Percentiles rank a stretch among this genome's conserved stretches.
These are phyloP conservation scores for Trileptium ribeirensis DNA, from an alignment of 2,888 invertebrate species.

Conservation along the genomic window DNA sequence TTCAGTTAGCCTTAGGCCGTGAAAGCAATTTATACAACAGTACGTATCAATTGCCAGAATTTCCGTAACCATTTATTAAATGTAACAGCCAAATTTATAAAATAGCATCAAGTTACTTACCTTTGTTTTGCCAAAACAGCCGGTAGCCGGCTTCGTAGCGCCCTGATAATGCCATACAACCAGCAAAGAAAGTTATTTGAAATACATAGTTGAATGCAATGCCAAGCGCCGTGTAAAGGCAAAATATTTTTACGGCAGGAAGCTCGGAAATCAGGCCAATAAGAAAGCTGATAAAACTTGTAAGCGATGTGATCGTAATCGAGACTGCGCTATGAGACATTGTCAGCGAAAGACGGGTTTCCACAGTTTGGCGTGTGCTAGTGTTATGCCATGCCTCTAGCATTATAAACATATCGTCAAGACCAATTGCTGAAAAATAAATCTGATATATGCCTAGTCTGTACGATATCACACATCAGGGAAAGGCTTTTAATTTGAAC, in stretches of 20 bases:
- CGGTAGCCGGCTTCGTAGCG: slow-evolving; percentile 76
- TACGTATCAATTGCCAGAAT: too few relatives aligned
- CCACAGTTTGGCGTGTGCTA: slow-evolving; percentile 57
- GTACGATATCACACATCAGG: too few relatives aligned
- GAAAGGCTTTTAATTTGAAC: too few relatives aligned
- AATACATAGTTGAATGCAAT: slow-evolving; percentile 78
- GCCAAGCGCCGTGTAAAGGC: slow-evolving; percentile 83
- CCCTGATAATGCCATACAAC: slow-evolving; percentile 77
- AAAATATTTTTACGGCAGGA: slow-evolving; percentile 82
- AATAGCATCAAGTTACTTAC: too few relatives aligned
- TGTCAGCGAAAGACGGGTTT: slow-evolving; percentile 75
- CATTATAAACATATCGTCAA: slow-evolving; percentile 89
- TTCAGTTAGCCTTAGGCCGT: too few relatives aligned
- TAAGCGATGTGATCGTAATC: slow-evolving; percentile 82
- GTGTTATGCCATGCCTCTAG: slow-evolving; percentile 73
- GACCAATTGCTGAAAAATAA: slow-evolving; percentile 78
- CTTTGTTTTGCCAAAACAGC: slow-evolving; percentile 48
- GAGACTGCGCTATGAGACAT: slow-evolving; percentile 84
- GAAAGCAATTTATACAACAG: too few relatives aligned
- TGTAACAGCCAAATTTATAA: too few relatives aligned
- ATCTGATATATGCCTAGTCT: too few relatives aligned
- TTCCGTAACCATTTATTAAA: too few relatives aligned
- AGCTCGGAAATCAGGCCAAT: slow-evolving; percentile 76
- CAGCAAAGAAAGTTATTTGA: slow-evolving; percentile 83
- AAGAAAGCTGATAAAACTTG: slow-evolving; percentile 58